Conservation (phyloP, 2,797 vertebrate genomes). For the Lepilemur ruficaudatus region DNA sequence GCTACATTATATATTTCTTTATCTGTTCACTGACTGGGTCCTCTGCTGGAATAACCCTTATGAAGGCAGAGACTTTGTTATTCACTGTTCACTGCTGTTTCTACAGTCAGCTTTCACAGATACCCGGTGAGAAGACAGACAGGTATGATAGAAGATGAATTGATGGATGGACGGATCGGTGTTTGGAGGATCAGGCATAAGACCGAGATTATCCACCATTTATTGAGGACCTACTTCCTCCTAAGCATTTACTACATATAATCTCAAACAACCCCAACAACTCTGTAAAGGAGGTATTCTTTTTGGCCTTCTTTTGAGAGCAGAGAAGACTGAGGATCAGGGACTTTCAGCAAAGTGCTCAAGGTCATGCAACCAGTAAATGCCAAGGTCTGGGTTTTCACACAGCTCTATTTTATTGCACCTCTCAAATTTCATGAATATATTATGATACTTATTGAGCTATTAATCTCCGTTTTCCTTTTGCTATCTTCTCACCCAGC, state of each 20-base stretch:
- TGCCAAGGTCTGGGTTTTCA: background rate
- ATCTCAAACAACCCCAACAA: background rate
- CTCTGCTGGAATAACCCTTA: background rate
- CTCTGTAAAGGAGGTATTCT: background rate
- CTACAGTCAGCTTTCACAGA: background rate
- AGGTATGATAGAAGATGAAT: background rate
- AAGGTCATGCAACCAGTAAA: background rate
- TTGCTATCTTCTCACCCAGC: background rate
- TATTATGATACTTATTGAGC: background rate
- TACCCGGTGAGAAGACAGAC: background rate
- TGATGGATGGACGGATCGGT: background rate
- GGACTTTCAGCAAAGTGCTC: background rate
- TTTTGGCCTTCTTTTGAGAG: background rate
- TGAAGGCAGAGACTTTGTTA: background rate
- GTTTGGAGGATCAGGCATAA: background rate
- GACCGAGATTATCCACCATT: background rate
- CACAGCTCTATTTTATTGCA: background rate
- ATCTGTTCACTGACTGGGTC: background rate
- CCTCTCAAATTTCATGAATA: background rate
- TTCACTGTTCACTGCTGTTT: background rate
- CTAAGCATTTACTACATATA: background rate
- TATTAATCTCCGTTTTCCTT: background rate
- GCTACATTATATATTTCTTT: background rate
- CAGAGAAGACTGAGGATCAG: background rate
- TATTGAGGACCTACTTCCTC: background rate